Conservation (phyloP, 2,888 invertebrate species). For the Dryocosmus kuriphilus region DNA sequence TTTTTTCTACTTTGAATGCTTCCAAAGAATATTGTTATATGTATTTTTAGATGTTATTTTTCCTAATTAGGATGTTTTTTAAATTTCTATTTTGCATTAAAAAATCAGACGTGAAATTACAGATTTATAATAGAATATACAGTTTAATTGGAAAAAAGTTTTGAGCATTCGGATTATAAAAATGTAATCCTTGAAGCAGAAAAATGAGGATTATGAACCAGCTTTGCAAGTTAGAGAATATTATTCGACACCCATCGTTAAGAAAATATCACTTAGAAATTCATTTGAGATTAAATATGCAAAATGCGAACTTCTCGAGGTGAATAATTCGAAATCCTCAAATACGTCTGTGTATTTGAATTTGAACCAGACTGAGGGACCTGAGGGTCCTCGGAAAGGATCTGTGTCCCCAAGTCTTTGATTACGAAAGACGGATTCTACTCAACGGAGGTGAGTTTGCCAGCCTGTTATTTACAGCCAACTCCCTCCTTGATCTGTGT, state of each 20-base stretch:
- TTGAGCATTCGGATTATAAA: neutral
- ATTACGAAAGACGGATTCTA: constrained; percentile 24
- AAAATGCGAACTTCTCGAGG: neutral
- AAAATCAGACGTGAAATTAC: too few species aligned
- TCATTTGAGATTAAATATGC: constrained; percentile 10
- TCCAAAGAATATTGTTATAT: too few species aligned
- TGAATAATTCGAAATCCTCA: constrained; percentile 32
- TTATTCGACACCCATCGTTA: neutral
- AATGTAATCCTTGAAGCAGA: neutral
- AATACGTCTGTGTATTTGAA: neutral
- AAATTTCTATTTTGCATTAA: too few species aligned
- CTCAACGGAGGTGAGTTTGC: constrained; percentile 45
- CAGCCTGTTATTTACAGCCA: constrained; percentile 55
- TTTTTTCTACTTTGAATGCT: too few species aligned
- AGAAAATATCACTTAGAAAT: constrained; percentile 2
- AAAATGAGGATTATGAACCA: neutral
- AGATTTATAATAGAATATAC: too few species aligned
- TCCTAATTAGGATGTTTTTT: too few species aligned
- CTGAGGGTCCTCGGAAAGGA: constrained; percentile 12
- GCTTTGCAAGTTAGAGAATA: neutral
- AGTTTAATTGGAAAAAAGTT: neutral
- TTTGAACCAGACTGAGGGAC: constrained; percentile 1
- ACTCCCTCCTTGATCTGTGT: constrained; percentile 49
- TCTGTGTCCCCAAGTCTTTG: constrained; percentile 29
- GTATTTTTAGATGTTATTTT: too few species aligned